Evolutionary conservation across 2,888 invertebrate species (phyloP), one percentile per base, ranked within the genome.

Genomic region (Helobdella robusta): DNA sequence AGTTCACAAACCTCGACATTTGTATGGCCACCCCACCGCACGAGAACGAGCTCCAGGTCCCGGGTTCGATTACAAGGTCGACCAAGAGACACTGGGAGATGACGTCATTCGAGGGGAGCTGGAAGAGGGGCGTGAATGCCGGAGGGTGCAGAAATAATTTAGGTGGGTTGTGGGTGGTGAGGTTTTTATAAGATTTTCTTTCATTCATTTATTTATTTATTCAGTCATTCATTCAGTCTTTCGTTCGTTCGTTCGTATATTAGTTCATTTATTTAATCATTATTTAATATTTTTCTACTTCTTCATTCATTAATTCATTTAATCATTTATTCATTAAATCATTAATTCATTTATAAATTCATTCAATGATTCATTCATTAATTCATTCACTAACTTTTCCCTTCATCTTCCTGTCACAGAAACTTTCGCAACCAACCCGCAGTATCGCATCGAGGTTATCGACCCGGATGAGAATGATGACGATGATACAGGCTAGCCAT

Each of bases 81-180:
- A 59, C 11, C 36, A 75, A 74, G 70, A 75, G 75, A 66, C 61
- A 58, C 6, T 97, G 95, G 95, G 91, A 91, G 80, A 89, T 89
- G 84, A 89, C 89, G 11, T 87, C 89, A 64, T 92, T 88, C 75
- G 89, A 92, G 75, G 94, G 94, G 0, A 89, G 89, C 77, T 97
- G 97, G 97, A 87, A 89, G 18, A 82, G 86, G 73, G 87, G 88
- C 72, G 89, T 90, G 1, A 93, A 92, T 0, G 95, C 97, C 15
- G 97, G 97, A 44, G 97, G 97, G 1, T 97, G 97, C 81, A 85
- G 95, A 75, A 97, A 97, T 81, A 91, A 48, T 50, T 58, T 68
- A 3, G 69, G 72, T 72, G n/a, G 48, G 67, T 20, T 35, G 66
- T 69, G 58, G 73, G 11, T 40, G 11, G 73, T 69, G 75, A 75